Base-by-base conservation (phyloP, 1,140 invertebrate species). In the Scaptomyza montana region DNA sequence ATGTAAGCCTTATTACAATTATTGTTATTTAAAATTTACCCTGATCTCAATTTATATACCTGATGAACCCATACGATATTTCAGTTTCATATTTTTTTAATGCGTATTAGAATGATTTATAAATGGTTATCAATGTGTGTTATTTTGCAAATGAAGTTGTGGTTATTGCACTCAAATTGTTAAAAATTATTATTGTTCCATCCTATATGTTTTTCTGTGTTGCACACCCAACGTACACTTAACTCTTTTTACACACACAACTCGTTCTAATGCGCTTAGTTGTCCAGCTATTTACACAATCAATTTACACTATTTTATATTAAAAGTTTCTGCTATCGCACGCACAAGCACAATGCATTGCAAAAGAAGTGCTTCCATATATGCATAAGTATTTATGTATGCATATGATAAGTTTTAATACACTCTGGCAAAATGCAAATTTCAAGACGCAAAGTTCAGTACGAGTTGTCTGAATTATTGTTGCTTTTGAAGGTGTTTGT, bases 271-370 rank as follows among this genome's bases (percentile, higher is more conserved):
- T 77, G 80, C 78, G 89, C 65, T 67, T 45, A 59, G 55, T 43
- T 63, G 50, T 47, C 54, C 30, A 72, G 63, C 7, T 59, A 49
- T 80, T 39, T 46, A 4, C 55, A 70, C 53, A 56, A 19, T 60
- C n/a, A 47, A 33, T 41, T 50, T 54, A 64, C 56, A 76, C 59
- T 51, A 51, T 60, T 61, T 50, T 68, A 9, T 13, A 80, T 84
- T 76, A 72, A 79, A 78, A 78, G 39, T 51, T 71, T 56, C 76
- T 85, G 13, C 67, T 85, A 78, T 45, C 33, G 77, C 79, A 91
- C 82, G 33, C 75, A 82, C 84, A 90, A 60, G 75, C 90, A 90
- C 86, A 86, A 72, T 89, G 90, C 90, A 91, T 91, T 91, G 90
- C 86, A 89, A 74, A 50, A 51, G 21, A 70, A 51, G 65, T 63